phyloP scores from a whole-genome alignment of 2,797 vertebrate genomes.

The Poecilia gillii region DNA sequence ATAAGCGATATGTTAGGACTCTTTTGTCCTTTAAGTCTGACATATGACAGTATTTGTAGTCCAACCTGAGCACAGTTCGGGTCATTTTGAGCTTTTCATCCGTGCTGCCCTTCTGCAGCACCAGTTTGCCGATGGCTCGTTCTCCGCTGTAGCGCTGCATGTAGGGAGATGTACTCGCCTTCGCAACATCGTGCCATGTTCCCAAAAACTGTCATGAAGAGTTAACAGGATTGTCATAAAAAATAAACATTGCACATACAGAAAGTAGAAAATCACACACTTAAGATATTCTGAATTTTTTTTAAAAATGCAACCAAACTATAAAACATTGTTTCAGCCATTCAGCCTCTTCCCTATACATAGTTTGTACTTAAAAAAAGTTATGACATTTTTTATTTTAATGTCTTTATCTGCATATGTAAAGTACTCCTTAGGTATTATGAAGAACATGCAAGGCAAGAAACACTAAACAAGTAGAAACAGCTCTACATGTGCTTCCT shows the following conservation, averaged over 20 bases:
- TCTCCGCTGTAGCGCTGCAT: conserved; percentile 68
- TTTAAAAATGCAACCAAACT: not conserved
- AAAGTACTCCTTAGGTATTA: not conserved
- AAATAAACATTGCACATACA: not conserved
- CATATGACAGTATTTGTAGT: not conserved
- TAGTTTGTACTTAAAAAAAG: not conserved
- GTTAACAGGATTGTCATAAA: not conserved
- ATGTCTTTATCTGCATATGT: not conserved
- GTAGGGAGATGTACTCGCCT: conserved; percentile 79
- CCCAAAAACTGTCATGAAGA: conserved; percentile 84
- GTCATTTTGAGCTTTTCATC: conserved; percentile 59
- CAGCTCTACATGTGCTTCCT: not conserved
- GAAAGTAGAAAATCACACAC: not conserved
- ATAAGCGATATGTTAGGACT: not conserved
- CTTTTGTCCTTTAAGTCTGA: no score
- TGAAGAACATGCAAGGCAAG: not conserved
- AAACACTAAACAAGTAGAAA: not conserved
- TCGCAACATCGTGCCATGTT: conserved; percentile 88
- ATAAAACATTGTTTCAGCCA: not conserved
- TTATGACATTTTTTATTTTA: not conserved
- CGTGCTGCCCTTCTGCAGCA: conserved; percentile 63
- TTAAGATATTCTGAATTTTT: not conserved
- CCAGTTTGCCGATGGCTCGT: conserved; percentile 78
- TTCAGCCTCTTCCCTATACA: not conserved
- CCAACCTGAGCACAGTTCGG: conserved; percentile 59